Evolutionary conservation across 53 echinoderm and acorn worm genomes (phyloP), one percentile per base, ranked within the genome.

Genomic region (Mesocentrotus franciscanus): DNA sequence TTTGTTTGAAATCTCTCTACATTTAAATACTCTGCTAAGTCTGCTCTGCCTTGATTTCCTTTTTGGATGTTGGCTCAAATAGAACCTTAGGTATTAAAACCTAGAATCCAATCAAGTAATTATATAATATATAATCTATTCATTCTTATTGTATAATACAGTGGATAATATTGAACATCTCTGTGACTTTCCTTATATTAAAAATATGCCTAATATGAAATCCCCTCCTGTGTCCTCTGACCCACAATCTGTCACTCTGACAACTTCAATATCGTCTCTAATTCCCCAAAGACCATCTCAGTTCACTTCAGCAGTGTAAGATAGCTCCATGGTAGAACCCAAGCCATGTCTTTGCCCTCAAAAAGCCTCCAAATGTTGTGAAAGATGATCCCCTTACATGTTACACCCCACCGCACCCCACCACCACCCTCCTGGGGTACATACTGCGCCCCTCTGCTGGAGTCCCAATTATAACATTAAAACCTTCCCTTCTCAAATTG

Each of bases 391-490:
- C 56, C 49, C 56, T 26, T 85, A 85, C 87, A 76, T 85, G 87
- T 49, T 26, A 55, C 87, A 85, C 87, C 87, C 87, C 87, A 58
- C 87, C 56, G 87, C 56, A 56, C 87, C 33, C 76, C 76, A 49
- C 85, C n/a, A 57, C 49, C 85, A 26, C 18, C 55, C 85, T 85
- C 56, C 56, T 85, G 85, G 85, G 85, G 49, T 11, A n/a, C 58
- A 90, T 61, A 32, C 32, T 30, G 64, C 17, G 62, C 90, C 62
- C 62, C 90, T 33, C 60, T 57, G 90, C 60, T 60, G 62, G 90
- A 90, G 15, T 10, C 90, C 62, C 90, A 90, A 90, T 90, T 90
- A 90, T 90, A 90, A 58, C 61, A 90, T 90, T 90, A 90, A 57
- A 90, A 57, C 90, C 56, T 60, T 90, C 56, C 60, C 85, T 9